These are phyloP conservation scores for Phyllotreta striolata DNA, from an alignment of 2,888 invertebrate species.

Conservation along the genomic window DNA sequence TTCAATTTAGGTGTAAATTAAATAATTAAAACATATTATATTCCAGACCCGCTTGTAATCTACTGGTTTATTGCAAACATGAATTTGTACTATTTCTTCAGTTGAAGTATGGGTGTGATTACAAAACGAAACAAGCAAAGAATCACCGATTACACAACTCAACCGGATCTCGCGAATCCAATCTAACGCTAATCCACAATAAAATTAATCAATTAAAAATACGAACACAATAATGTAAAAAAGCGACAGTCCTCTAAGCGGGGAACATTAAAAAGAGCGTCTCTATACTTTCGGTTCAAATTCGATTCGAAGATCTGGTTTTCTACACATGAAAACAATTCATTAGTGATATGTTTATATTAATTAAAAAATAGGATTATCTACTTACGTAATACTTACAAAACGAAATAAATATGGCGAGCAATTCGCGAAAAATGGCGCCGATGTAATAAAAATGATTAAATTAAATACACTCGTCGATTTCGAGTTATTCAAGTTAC, in stretches of 20 bases:
- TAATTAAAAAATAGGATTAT: constrained; percentile 35
- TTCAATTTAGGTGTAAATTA: no score
- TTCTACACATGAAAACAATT: constrained; percentile 15
- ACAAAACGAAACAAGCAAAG: background rate
- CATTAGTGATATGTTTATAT: constrained; percentile 44
- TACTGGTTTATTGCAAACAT: constrained; percentile 35
- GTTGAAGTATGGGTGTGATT: constrained; percentile 18
- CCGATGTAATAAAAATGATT: background rate
- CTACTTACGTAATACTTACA: constrained; percentile 36
- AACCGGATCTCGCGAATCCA: background rate
- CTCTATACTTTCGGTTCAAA: background rate
- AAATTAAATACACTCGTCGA: no score
- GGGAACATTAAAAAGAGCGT: background rate
- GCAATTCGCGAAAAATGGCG: constrained; percentile 10
- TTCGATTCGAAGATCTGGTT: constrained; percentile 9
- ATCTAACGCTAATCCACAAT: background rate
- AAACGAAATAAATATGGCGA: constrained; percentile 30
- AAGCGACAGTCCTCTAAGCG: no score
- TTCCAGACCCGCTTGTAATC: no score
- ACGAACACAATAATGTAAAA: no score
- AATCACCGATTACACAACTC: background rate
- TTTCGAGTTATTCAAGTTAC: background rate
- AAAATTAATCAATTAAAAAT: no score
- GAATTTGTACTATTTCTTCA: constrained; percentile 40
- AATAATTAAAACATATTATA: no score